Base-by-base conservation (phyloP, 2,888 invertebrate species). In the Drosophila barbarae region DNA sequence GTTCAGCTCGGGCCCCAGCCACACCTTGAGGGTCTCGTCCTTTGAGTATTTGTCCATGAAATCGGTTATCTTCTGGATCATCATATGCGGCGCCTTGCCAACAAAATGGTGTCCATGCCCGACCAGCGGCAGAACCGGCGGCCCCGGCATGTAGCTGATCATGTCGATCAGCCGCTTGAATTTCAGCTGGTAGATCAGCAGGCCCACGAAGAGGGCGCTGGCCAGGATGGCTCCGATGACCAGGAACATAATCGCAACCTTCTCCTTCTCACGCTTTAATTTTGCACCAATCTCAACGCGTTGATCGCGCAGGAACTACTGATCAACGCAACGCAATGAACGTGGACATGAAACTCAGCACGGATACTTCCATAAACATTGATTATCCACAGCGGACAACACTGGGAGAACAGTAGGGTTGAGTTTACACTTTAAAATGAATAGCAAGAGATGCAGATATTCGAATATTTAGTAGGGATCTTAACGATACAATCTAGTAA, bases 31-130 rank as follows among this genome's bases (percentile, higher is more conserved):
- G 0, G 77, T 82, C 0, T 66, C 56, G 1, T 69, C 67, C 52
- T 68, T 76, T 53, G 84, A 79, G 70, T 87, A 87, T 2, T 87
- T 57, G 0, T 88, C 2, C 6, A 90, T 71, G 49, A 90, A 88
- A 1, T 89, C 87, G 2, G 78, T 68, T 39, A 90, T 79, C 8
- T 86, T 83, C 44, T 77, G 71, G 0, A 77, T 26, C 86, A 61
- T 75, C 83, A 61, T 87, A 67, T 90, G 79, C n/a, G 91, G 89
- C 53, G 84, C 78, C 58, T 89, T 90, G n/a, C 90, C 77, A 65
- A 91, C 88, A 23, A 90, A 85, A 32, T 90, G 86, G 52, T 87
- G 85, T 1, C 88, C 91, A 86, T 91, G 91, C 0, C 92, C 92
- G 10, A 92, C 46, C 3, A 92, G 12, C 0, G 92, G 92, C 36